phyloP scores from a whole-genome alignment of 2,113 vertebrate genomes.

The Excalfactoria chinensis region DNA sequence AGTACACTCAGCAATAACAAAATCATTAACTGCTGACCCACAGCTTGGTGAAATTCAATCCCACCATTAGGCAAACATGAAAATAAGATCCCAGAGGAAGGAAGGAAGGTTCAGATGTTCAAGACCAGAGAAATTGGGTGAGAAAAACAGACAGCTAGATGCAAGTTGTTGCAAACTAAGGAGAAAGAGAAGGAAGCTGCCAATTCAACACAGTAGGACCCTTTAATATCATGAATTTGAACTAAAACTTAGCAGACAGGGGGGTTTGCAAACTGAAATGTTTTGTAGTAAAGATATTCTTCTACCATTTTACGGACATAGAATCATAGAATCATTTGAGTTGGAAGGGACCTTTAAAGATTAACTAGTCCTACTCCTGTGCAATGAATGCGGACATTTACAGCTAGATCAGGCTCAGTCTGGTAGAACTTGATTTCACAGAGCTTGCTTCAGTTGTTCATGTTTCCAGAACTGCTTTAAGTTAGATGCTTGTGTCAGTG shows the following conservation, averaged over 20 bases:
- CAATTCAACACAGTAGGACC: background rate
- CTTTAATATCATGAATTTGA: slow-evolving; percentile 32
- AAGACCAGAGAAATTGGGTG: background rate
- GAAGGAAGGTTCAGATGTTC: slow-evolving; percentile 60
- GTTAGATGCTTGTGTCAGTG: background rate
- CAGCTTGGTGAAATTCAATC: slow-evolving; percentile 74
- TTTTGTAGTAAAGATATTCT: background rate
- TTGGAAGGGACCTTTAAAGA: background rate
- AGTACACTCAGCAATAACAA: slow-evolving; percentile 77
- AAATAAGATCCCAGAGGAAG: slow-evolving; percentile 69
- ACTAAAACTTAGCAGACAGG: background rate
- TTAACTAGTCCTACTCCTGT: background rate
- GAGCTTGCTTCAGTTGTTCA: background rate
- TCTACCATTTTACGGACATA: background rate
- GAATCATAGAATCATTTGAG: background rate
- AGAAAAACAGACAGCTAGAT: background rate
- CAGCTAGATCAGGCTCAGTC: background rate
- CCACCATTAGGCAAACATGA: slow-evolving; percentile 74
- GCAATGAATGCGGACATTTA: background rate
- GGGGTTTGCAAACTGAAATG: background rate
- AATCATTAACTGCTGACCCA: slow-evolving; percentile 75
- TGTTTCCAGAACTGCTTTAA: background rate
- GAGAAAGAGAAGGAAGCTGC: background rate
- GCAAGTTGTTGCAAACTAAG: slow-evolving; percentile 8
- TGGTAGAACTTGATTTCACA: background rate